phyloP scores from a whole-genome alignment of 2,113 vertebrate genomes.

The Opisthocomus hoazin region DNA sequence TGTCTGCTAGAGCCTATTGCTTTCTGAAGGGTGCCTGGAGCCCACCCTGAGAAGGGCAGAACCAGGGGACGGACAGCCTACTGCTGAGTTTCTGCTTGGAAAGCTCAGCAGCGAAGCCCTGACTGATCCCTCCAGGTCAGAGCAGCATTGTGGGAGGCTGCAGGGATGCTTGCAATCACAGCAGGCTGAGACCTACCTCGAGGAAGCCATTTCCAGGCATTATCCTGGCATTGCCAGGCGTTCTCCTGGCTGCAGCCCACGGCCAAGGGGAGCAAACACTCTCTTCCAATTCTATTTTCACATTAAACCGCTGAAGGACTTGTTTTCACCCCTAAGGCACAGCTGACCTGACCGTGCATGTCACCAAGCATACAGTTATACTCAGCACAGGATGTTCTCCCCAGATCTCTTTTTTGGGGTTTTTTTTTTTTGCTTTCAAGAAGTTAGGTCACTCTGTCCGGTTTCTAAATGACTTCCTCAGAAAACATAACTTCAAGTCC shows the following conservation, averaged over 20 bases:
- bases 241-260: not conserved
- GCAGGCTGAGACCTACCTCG: not conserved
- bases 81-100: not conserved
- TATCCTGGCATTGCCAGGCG: no score
- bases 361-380: not conserved
- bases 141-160: not conserved
- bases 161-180: not conserved
- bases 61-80: no score
- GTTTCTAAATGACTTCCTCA: slow-evolving; percentile 45
- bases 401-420: not conserved
- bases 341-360: not conserved
- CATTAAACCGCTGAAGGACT: not conserved
- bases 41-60: not conserved
- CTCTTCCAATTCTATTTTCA: not conserved
- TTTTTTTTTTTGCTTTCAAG: not conserved
- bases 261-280: not conserved
- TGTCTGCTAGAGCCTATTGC: no score
- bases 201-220: not conserved
- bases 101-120: not conserved
- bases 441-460: not conserved
- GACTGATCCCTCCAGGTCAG: no score
- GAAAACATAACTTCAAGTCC: not conserved
- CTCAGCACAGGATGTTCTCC: not conserved
- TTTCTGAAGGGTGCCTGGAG: not conserved
- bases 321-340: not conserved